These are phyloP conservation scores for Mormyrus iriodes DNA, from an alignment of 2,113 vertebrate species.

Conservation along the genomic window DNA sequence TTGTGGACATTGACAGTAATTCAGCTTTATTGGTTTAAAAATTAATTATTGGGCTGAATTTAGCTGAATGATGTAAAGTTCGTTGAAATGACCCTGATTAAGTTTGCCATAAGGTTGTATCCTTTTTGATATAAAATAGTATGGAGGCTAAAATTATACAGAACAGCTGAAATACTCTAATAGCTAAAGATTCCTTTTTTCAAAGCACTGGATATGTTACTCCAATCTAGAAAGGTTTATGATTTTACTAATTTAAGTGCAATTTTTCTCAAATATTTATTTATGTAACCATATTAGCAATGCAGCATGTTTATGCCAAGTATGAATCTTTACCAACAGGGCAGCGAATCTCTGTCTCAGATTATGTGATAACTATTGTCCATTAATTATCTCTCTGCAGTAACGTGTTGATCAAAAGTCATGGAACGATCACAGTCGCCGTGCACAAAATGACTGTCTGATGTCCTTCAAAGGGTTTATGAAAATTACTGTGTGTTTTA, in stretches of 20 bases:
- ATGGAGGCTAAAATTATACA: not conserved
- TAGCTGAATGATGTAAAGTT: not conserved
- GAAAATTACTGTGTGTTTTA: not conserved
- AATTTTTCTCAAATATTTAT: not conserved
- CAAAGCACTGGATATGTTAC: not conserved
- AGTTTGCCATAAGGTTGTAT: not conserved
- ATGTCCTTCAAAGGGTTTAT: slow-evolving; percentile 31
- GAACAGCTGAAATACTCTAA: not conserved
- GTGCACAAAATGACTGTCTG: slow-evolving; percentile 89
- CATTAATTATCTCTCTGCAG: slow-evolving; percentile 48
- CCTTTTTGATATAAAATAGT: not conserved
- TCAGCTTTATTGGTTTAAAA: not conserved
- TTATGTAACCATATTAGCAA: not conserved
- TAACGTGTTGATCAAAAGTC: slow-evolving; percentile 88
- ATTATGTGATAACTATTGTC: not conserved
- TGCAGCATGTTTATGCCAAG: not conserved
- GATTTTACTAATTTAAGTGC: not conserved
- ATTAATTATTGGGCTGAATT: not conserved
- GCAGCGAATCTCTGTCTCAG: not conserved
- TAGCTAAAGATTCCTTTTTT: not conserved
- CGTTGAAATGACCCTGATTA: not conserved
- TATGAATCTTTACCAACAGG: not conserved
- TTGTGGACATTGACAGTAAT: not conserved
- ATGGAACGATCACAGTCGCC: slow-evolving; percentile 84
- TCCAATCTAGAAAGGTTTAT: not conserved